Conservation (phyloP, 2,888 invertebrate genomes). For the Oscheius sp. region DNA sequence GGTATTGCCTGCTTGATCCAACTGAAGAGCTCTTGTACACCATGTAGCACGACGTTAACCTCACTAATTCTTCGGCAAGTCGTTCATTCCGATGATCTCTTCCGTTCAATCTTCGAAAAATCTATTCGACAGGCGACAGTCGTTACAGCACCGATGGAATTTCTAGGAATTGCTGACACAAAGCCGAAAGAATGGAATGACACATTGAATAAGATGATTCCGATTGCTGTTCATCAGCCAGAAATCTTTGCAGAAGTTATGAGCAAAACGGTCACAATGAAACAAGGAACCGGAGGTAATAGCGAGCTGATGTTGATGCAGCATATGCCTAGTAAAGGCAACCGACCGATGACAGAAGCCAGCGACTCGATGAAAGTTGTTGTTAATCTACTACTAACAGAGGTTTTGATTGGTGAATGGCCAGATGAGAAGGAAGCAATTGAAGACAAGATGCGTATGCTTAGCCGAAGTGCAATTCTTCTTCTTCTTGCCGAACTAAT, state of each 20-base stretch:
- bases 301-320: not conserved
- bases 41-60: conserved; percentile 41
- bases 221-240: conserved; percentile 34
- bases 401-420: conserved; percentile 45
- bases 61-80: conserved; percentile 59
- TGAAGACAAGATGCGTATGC: conserved; percentile 28
- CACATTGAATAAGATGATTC: conserved; percentile 35
- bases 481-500: conserved; percentile 47
- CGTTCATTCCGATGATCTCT: conserved; percentile 51
- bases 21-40: conserved; percentile 37
- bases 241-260: conserved; percentile 28
- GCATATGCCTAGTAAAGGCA: not conserved
- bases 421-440: not conserved
- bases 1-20: conserved; percentile 39
- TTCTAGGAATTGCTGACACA: conserved; percentile 10
- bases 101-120: conserved; percentile 35
- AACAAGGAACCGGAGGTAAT: not conserved
- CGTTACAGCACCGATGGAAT: conserved; percentile 5
- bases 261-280: not conserved
- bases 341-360: not conserved
- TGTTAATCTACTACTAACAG: conserved; percentile 40
- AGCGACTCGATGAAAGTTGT: conserved; percentile 13
- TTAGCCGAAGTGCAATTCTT: conserved; percentile 42
- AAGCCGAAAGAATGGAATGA: conserved; percentile 43
- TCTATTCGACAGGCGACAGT: conserved; percentile 33